These are phyloP conservation scores for Leptinotarsa rubiginosa DNA, from an alignment of 2,888 invertebrate species.

Conservation along the genomic window DNA sequence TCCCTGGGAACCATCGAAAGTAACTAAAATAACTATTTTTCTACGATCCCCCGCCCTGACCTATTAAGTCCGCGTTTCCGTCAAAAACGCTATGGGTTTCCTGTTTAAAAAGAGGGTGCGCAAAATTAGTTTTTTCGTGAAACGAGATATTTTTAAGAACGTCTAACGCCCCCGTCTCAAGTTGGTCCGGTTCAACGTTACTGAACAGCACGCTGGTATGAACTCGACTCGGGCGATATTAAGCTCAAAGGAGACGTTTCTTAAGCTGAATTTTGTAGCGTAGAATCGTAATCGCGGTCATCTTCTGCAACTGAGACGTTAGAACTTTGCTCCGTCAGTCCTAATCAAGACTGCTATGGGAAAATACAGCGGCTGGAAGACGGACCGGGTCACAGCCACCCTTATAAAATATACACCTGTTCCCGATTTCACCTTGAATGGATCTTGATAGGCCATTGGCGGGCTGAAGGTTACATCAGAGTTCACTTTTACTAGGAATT, in stretches of 20 bases:
- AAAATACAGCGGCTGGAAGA: constrained; percentile 47
- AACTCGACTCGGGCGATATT: background rate
- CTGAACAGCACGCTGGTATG: background rate
- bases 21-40: constrained; percentile 49
- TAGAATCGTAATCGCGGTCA: background rate
- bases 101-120: constrained; percentile 61
- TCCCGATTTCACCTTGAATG: constrained; percentile 42
- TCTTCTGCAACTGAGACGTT: constrained; percentile 9
- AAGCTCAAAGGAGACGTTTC: background rate
- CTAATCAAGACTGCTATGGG: constrained; percentile 44
- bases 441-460: constrained; percentile 26
- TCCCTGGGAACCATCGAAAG: constrained; percentile 48
- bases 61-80: constrained; percentile 54
- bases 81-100: constrained; percentile 56
- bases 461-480: constrained; percentile 8
- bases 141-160: constrained; percentile 61
- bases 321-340: constrained; percentile 34
- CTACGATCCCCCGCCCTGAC: constrained; percentile 36
- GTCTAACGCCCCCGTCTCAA: constrained; percentile 43
- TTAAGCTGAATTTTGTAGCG: background rate
- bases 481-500: constrained; percentile 28
- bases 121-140: constrained; percentile 61
- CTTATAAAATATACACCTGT: constrained; percentile 45
- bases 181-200: background rate
- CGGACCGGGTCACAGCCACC: constrained; percentile 41